Conservation (phyloP, 2,113 vertebrate species). For the Alethe diademata region DNA sequence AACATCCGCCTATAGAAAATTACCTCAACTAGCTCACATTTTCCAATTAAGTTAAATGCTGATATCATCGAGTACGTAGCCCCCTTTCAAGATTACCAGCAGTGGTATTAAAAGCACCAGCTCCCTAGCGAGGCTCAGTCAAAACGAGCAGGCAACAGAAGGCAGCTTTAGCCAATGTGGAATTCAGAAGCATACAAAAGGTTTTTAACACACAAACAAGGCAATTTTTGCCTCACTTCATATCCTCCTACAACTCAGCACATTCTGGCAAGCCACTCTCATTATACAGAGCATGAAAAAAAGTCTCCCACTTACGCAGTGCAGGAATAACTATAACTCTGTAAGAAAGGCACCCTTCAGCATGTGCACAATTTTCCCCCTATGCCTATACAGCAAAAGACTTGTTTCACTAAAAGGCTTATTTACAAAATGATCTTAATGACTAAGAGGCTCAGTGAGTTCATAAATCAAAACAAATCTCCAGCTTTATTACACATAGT, state of each 20-base stretch:
- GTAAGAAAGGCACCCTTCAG: background rate
- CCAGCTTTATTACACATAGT: background rate
- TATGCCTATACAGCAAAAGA: background rate
- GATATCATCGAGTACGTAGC: background rate
- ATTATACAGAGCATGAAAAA: background rate
- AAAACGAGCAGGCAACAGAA: background rate
- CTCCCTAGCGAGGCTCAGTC: background rate
- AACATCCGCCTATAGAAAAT: slow-evolving; percentile 5
- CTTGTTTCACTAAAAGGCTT: background rate
- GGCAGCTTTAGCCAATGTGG: fast-evolving
- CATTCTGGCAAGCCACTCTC: background rate
- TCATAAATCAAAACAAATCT: slow-evolving; percentile 35
- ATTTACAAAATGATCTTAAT: background rate
- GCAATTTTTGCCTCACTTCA: background rate
- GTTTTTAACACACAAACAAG: background rate
- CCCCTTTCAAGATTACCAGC: background rate
- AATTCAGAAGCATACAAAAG: background rate
- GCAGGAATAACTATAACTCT: background rate
- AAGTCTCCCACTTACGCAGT: background rate
- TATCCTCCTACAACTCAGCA: background rate
- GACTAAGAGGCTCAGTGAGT: background rate
- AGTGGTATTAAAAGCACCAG: background rate
- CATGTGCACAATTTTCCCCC: background rate
- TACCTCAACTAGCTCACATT: background rate
- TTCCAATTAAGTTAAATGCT: background rate